These are phyloP conservation scores for Pangasius sanitwongsei DNA, from an alignment of 2,797 vertebrate genomes.

Conservation along the genomic window DNA sequence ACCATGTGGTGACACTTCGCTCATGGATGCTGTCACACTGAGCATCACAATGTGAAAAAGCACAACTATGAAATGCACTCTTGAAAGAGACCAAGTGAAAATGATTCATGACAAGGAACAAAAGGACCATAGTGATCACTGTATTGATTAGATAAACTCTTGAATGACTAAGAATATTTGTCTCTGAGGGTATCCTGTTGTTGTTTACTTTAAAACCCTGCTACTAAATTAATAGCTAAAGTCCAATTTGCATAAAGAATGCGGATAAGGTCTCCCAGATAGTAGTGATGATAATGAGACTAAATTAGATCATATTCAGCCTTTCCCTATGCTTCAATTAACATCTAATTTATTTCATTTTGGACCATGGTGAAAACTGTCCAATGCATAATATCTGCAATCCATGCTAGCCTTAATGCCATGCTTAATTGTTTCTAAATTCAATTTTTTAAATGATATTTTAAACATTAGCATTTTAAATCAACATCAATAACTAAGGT, in stretches of 20 bases:
- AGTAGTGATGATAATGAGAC: constrained; percentile 48
- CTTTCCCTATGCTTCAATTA: constrained; percentile 55
- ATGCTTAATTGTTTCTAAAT: constrained; percentile 48
- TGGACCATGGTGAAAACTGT: constrained; percentile 45
- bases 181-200: constrained; percentile 26
- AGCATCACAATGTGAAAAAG: constrained; percentile 40
- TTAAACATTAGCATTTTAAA: constrained; percentile 24
- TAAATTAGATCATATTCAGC: constrained; percentile 54
- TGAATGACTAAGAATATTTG: constrained; percentile 35
- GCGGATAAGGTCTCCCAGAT: constrained; percentile 45
- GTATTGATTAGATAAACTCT: constrained; percentile 38
- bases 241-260: constrained; percentile 51
- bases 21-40: constrained; percentile 53
- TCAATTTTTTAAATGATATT: constrained; percentile 35
- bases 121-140: constrained; percentile 22
- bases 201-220: constrained; percentile 40
- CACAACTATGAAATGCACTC: constrained; percentile 38
- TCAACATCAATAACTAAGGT: constrained; percentile 9
- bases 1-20: constrained; percentile 48
- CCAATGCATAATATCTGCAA: constrained; percentile 35
- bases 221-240: constrained; percentile 46
- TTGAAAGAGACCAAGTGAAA: constrained; percentile 32
- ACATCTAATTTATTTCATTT: constrained; percentile 56
- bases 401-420: constrained; percentile 31
- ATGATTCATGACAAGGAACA: constrained; percentile 47